Evolutionary conservation across 2,888 invertebrate genomes (phyloP).

Genomic region (Noctua pronuba): DNA sequence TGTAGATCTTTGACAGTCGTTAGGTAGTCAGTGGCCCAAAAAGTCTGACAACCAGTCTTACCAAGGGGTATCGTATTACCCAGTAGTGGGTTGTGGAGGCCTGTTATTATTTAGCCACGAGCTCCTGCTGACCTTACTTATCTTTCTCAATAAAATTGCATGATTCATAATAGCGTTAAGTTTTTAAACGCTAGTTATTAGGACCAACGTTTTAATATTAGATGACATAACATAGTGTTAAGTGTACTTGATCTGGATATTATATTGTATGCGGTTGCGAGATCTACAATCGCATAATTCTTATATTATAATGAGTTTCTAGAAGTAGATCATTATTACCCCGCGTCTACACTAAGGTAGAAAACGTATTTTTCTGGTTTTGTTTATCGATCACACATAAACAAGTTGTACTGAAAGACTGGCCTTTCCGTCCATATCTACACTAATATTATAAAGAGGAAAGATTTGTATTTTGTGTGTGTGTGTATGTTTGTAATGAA

Average conservation of each 20-base stretch:
- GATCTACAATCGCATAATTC: neutral
- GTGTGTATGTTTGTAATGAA: no score
- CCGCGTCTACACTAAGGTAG: neutral
- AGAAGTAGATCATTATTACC: neutral
- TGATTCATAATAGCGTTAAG: conserved; percentile 15
- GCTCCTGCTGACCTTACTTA: no score
- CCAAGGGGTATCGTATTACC: no score
- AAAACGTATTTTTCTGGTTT: neutral
- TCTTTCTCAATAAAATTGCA: conserved; percentile 14
- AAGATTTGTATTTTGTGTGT: no score
- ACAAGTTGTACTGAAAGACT: neutral
- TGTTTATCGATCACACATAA: neutral
- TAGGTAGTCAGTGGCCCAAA: no score
- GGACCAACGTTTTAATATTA: conserved; percentile 17
- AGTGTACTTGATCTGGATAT: conserved; percentile 54
- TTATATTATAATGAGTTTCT: neutral
- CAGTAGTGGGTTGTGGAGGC: no score
- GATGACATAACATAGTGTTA: conserved; percentile 25
- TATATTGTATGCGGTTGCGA: conserved; percentile 51
- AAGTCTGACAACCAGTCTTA: no score
- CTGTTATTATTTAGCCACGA: no score
- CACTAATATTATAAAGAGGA: no score
- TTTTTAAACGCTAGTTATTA: conserved; percentile 27
- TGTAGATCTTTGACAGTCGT: no score
- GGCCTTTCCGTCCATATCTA: no score